phyloP scores from a whole-genome alignment of 2,797 vertebrate species.

The Ataeniobius toweri region DNA sequence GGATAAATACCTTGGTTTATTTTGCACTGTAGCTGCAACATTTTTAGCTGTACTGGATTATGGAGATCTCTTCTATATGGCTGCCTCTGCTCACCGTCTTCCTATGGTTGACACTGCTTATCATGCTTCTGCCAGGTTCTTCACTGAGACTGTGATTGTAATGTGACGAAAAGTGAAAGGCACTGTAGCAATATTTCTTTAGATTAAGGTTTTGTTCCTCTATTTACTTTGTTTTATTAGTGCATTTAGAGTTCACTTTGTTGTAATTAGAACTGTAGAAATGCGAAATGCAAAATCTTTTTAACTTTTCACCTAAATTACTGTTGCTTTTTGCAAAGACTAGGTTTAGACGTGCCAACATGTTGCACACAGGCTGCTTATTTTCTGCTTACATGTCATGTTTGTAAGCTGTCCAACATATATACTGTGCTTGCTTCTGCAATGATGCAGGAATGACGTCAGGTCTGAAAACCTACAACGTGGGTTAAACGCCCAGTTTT shows the following conservation, averaged over 20 bases:
- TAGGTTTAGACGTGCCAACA: neutral
- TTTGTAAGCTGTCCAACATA: conserved; percentile 38
- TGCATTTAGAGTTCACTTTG: neutral
- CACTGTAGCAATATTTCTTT: too few relatives aligned
- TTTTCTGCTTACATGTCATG: conserved; percentile 31
- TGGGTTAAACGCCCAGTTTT: conserved; percentile 16
- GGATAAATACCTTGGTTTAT: too few relatives aligned
- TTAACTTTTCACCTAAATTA: neutral
- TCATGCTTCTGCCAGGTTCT: too few relatives aligned
- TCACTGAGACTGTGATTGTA: too few relatives aligned
- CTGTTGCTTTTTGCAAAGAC: neutral
- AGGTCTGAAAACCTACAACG: conserved; percentile 25
- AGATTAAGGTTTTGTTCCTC: neutral
- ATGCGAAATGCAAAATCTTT: neutral
- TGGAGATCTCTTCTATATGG: too few relatives aligned
- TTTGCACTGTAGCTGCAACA: too few relatives aligned
- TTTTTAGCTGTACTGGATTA: too few relatives aligned
- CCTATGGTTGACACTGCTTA: too few relatives aligned
- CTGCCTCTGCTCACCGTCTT: too few relatives aligned
- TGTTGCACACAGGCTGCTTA: neutral
- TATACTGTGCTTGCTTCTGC: conserved; percentile 16
- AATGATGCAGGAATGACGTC: conserved; percentile 26
- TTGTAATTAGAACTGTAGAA: neutral
- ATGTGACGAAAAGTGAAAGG: too few relatives aligned
- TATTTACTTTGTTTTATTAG: neutral